Evolutionary conservation across 2,888 invertebrate genomes (phyloP).

Genomic region (Urechis unicinctus): DNA sequence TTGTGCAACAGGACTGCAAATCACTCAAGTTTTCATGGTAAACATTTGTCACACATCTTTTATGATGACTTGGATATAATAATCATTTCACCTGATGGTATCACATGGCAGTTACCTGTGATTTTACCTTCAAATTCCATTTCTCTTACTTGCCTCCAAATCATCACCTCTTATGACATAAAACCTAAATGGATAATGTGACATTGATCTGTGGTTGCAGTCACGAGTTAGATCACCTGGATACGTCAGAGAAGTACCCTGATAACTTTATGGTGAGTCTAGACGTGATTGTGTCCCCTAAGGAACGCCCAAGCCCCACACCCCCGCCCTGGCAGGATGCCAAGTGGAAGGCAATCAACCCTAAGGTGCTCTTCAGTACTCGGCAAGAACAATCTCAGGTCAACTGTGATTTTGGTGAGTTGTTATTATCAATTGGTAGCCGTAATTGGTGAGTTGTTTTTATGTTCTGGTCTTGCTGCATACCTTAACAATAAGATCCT

Average conservation of each 20-base stretch:
- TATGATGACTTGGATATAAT: background rate
- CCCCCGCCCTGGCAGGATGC: conserved; percentile 38
- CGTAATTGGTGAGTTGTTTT: background rate
- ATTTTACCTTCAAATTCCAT: too few relatives aligned
- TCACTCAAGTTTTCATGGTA: conserved; percentile 67
- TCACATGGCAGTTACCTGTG: too few relatives aligned
- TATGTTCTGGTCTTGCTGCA: too few relatives aligned
- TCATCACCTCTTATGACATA: too few relatives aligned
- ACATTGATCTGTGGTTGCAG: too few relatives aligned
- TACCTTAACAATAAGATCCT: too few relatives aligned
- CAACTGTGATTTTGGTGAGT: conserved; percentile 40
- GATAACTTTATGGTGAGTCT: conserved; percentile 38
- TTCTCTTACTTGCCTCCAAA: too few relatives aligned
- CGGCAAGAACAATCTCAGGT: conserved; percentile 40
- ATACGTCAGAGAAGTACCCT: conserved; percentile 46
- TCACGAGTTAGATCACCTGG: conserved; percentile 44
- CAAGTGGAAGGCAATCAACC: conserved; percentile 31
- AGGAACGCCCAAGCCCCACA: conserved; percentile 31
- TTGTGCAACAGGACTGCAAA: conserved; percentile 68
- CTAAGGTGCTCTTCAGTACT: conserved; percentile 39
- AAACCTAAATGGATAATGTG: too few relatives aligned
- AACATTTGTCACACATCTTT: conserved; percentile 6
- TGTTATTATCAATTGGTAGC: too few relatives aligned
- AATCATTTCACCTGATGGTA: too few relatives aligned
- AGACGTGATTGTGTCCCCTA: conserved; percentile 36